phyloP scores from a whole-genome alignment of 2,888 invertebrate species.

The Agrypnus murinus region DNA sequence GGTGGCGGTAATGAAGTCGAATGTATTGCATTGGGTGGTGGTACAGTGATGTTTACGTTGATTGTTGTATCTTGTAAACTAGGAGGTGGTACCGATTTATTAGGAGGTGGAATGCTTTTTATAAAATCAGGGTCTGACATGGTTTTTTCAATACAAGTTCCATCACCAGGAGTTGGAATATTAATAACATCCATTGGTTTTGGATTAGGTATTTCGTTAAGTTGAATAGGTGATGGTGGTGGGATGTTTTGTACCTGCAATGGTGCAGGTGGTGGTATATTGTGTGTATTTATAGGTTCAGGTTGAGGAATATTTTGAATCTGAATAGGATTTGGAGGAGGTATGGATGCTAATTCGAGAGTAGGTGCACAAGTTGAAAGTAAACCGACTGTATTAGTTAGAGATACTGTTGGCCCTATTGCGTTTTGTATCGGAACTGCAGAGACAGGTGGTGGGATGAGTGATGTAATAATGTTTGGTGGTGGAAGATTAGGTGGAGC shows the following conservation, averaged over 20 bases:
- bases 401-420: slow-evolving; percentile 38
- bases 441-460: slow-evolving; percentile 42
- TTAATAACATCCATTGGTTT: slow-evolving; percentile 77
- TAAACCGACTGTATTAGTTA: slow-evolving; percentile 30
- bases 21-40: slow-evolving; percentile 56
- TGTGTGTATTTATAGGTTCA: slow-evolving; percentile 74
- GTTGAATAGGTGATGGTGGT: slow-evolving; percentile 75
- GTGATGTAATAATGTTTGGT: slow-evolving; percentile 55
- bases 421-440: slow-evolving; percentile 46
- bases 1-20: slow-evolving; percentile 59
- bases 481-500: slow-evolving; percentile 66
- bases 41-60: slow-evolving; percentile 60
- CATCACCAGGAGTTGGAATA: slow-evolving; percentile 72
- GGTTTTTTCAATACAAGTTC: slow-evolving; percentile 58
- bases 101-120: slow-evolving; percentile 70
- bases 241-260: slow-evolving; percentile 77
- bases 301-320: slow-evolving; percentile 72
- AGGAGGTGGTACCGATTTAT: slow-evolving; percentile 70
- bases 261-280: slow-evolving; percentile 71
- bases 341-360: slow-evolving; percentile 69
- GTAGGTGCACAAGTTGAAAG: slow-evolving; percentile 65
- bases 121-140: slow-evolving; percentile 68
- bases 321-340: slow-evolving; percentile 71
- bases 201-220: slow-evolving; percentile 77
- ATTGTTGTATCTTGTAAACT: slow-evolving; percentile 61